Conservation (phyloP, 1,140 invertebrate species). For the Anastatus disparis region DNA sequence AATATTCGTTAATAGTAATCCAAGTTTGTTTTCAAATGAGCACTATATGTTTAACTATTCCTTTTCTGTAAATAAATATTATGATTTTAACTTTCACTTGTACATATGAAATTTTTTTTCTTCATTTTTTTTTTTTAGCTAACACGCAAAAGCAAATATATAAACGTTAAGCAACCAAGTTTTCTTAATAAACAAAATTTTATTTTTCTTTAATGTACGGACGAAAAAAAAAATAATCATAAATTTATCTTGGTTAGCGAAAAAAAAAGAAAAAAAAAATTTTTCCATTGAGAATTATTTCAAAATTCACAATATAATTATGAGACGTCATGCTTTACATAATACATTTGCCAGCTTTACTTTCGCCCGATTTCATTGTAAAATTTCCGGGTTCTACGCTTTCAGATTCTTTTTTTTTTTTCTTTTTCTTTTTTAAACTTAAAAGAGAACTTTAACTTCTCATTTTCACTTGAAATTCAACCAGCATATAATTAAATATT, state of each 20-base stretch:
- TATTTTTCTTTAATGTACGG: too few species aligned
- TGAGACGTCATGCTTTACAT: constrained; percentile 4
- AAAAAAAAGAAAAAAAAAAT: background rate
- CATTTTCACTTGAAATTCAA: constrained; percentile 6
- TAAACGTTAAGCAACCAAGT: background rate
- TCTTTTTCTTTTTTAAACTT: constrained; percentile 11
- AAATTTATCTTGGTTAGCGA: background rate
- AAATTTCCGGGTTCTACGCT: constrained; percentile 7
- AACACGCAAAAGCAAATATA: too few species aligned
- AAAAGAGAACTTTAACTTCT: background rate
- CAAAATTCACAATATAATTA: background rate
- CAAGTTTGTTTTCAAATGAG: too few species aligned
- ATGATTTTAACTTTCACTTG: too few species aligned
- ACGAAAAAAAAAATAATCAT: too few species aligned
- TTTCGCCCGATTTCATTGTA: background rate
- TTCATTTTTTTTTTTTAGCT: too few species aligned
- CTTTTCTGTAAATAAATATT: too few species aligned
- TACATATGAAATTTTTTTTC: too few species aligned
- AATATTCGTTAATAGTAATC: too few species aligned
- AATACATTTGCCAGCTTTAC: background rate
- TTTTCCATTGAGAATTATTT: background rate
- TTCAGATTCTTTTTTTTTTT: constrained; percentile 6
- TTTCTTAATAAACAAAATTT: background rate
- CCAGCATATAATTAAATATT: too few species aligned
- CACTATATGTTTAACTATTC: too few species aligned